Percentiles rank a stretch among this genome's conserved stretches.
phyloP scores from a whole-genome alignment of 2,113 vertebrate species.

The Zeus faber region DNA sequence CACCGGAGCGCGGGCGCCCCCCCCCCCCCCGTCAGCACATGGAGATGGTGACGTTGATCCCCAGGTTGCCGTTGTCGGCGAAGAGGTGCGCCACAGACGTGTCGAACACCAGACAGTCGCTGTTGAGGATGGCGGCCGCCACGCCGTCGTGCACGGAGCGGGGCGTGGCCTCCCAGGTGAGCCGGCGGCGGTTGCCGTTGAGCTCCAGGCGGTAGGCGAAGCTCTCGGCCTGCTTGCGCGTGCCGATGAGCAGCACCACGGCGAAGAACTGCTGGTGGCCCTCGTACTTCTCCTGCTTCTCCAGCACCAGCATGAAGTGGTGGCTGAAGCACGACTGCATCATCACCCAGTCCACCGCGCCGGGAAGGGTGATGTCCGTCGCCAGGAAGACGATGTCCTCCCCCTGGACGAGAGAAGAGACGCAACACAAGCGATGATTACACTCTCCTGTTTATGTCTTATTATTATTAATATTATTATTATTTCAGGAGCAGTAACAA shows the following conservation, averaged over 20 bases:
- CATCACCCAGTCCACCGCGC: constrained; percentile 80
- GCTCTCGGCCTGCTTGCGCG: constrained; percentile 75
- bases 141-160: constrained; percentile 77
- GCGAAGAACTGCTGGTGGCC: constrained; percentile 80
- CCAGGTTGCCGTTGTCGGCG: constrained; percentile 76
- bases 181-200: constrained; percentile 75
- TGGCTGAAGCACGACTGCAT: constrained; percentile 80
- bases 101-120: constrained; percentile 79
- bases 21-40: constrained; percentile 65
- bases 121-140: constrained; percentile 75
- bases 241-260: constrained; percentile 75
- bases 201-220: constrained; percentile 79
- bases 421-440: neutral
- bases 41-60: constrained; percentile 79
- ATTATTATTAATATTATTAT: no score
- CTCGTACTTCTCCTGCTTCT: constrained; percentile 79
- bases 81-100: constrained; percentile 76
- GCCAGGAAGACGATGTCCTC: constrained; percentile 81
- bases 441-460: no score
- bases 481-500: no score
- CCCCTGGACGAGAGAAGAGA: constrained; percentile 46
- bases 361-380: constrained; percentile 77
- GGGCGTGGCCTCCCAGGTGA: constrained; percentile 80
- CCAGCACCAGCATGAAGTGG: constrained; percentile 80
- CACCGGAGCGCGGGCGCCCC: neutral